Conservation (phyloP, 2,797 vertebrate genomes). For the Phalloptychus januarius region DNA sequence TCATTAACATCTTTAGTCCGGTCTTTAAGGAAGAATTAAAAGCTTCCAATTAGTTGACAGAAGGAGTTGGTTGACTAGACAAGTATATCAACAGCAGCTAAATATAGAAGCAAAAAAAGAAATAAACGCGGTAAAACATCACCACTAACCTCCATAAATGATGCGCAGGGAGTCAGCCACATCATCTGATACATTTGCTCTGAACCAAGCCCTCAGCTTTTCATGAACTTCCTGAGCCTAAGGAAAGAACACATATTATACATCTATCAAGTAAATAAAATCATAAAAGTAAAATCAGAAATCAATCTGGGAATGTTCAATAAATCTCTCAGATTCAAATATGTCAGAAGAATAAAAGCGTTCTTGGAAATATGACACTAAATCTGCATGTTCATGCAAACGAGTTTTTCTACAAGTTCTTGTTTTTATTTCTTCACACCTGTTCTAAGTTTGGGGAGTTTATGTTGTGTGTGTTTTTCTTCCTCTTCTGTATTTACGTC, state of each 20-base stretch:
- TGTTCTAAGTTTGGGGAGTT: not conserved
- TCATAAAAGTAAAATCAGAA: not conserved
- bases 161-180: conserved; percentile 87
- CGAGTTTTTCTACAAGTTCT: not conserved
- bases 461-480: not conserved
- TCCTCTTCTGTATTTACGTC: not conserved
- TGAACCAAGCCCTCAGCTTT: conserved; percentile 90
- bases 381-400: not conserved
- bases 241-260: not conserved
- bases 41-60: not conserved
- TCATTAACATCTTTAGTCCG: not conserved
- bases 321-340: not conserved
- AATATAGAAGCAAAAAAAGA: not conserved
- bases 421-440: not conserved
- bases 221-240: conserved; percentile 94
- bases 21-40: not conserved
- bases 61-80: not conserved
- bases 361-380: not conserved
- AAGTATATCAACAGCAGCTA: not conserved
- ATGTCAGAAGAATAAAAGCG: not conserved
- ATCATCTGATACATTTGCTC: conserved; percentile 84
- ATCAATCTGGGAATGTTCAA: not conserved
- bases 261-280: not conserved
- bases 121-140: not conserved
- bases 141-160: conserved; percentile 89